Base-by-base conservation (phyloP, 2,888 invertebrate species). In the Monopis laevigella region DNA sequence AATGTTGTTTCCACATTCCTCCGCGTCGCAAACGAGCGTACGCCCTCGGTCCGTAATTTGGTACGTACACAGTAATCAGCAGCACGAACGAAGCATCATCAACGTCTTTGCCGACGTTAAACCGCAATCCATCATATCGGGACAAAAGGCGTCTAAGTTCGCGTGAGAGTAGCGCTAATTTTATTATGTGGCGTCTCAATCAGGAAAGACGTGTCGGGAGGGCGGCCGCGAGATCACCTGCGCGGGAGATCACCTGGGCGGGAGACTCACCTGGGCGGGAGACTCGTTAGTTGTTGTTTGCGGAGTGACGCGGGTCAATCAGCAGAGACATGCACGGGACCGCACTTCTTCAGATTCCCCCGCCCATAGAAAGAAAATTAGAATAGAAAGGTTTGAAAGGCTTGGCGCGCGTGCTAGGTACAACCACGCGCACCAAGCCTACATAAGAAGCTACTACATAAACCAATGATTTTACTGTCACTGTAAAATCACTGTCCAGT, bases 301-400 rank as follows among this genome's bases (percentile, higher is more conserved):
- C 75, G 67, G 68, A 80, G 80, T 78, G 77, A 77, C 78, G 77
- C 78, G 77, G 80, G 80, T 80, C 80, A 80, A 80, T 80, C 80
- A 80, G 78, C 75, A 77, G 77, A 73, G 77, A 72, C 78, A 80
- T 78, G 78, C 78, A 78, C 71, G 78, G 78, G 75, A 78, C 80
- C 80, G 73, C 80, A 78, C 75, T 80, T 78, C 80, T 78, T 78
- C 77, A 61, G 58, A 64, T 65, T 64, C 62, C 62, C 54, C 54
- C 45, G 46, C 43, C 52, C 56, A 59, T 40, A 29, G n/a, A n/a
- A n/a, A n/a, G n/a, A n/a, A n/a, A n/a, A n/a, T n/a, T n/a, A n/a
- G n/a, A n/a, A n/a, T n/a, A n/a, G n/a, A n/a, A n/a, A n/a, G n/a
- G n/a, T n/a, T n/a, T n/a, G n/a, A n/a, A n/a, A n/a, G n/a, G n/a